Evolutionary conservation across 2,113 vertebrate species (phyloP).

Genomic region (Siniperca knerii): DNA sequence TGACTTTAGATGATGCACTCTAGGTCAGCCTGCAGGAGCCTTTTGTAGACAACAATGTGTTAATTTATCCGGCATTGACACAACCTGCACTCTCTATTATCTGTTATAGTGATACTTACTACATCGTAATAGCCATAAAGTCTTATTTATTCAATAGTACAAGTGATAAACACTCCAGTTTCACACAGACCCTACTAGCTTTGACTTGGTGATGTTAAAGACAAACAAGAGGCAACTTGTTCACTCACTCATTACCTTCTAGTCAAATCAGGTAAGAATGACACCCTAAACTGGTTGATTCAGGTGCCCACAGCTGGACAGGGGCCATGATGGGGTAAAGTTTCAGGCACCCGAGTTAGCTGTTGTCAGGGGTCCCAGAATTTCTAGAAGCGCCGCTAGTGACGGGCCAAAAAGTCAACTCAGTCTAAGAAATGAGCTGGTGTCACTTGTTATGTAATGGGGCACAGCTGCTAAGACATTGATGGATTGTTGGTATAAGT

Average conservation of each 20-base stretch:
- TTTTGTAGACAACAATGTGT: constrained; percentile 9
- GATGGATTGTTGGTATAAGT: neutral
- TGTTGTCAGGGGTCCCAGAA: neutral
- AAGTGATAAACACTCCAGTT: neutral
- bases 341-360: constrained; percentile 33
- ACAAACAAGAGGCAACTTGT: constrained; percentile 13
- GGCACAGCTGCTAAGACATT: constrained; percentile 2
- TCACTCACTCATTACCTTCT: neutral
- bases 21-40: constrained; percentile 3
- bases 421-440: constrained; percentile 11
- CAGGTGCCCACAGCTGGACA: neutral
- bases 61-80: constrained; percentile 15
- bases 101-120: constrained; percentile 4
- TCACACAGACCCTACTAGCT: neutral
- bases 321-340: constrained; percentile 6
- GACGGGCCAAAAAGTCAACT: constrained; percentile 6
- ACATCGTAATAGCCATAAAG: neutral
- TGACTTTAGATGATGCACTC: neutral
- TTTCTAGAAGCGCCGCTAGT: constrained; percentile 22
- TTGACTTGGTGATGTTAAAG: constrained; percentile 14
- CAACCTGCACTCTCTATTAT: neutral
- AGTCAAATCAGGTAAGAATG: constrained; percentile 20
- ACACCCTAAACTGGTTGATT: constrained; percentile 19
- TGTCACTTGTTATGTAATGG: constrained; percentile 42
- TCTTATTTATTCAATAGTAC: neutral